These are phyloP conservation scores for Cinara cedri DNA, from an alignment of 2,888 invertebrate genomes.

Conservation along the genomic window DNA sequence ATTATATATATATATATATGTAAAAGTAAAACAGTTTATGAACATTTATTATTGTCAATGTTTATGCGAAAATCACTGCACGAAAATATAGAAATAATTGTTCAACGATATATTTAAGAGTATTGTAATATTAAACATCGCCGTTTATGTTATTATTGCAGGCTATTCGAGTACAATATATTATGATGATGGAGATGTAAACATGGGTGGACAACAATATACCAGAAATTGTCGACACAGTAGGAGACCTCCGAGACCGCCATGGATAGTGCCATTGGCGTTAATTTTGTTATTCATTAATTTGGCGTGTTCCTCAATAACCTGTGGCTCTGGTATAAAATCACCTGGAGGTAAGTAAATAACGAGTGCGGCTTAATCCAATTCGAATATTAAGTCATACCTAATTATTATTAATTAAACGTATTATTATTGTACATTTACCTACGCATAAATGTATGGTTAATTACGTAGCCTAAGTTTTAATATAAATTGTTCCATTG, in stretches of 20 bases:
- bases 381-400: too few relatives aligned
- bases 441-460: too few relatives aligned
- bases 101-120: too few relatives aligned
- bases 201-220: slow-evolving; percentile 26
- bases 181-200: slow-evolving; percentile 32
- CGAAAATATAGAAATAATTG: too few relatives aligned
- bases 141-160: slow-evolving; percentile 9
- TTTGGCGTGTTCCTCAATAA: background rate
- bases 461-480: too few relatives aligned
- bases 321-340: slow-evolving; percentile 58
- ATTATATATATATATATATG: too few relatives aligned
- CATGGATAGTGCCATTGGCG: background rate
- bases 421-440: too few relatives aligned
- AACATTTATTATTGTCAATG: too few relatives aligned
- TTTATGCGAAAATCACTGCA: too few relatives aligned
- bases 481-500: too few relatives aligned
- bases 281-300: background rate
- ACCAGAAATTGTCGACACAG: slow-evolving; percentile 5
- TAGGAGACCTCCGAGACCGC: slow-evolving; percentile 35
- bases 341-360: slow-evolving; percentile 58
- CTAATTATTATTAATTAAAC: too few relatives aligned
- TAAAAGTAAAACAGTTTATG: too few relatives aligned
- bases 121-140: background rate
- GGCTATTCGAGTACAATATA: background rate
- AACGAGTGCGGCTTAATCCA: background rate